phyloP scores from a whole-genome alignment of 2,113 vertebrate species.

The Gymnogyps californianus region DNA sequence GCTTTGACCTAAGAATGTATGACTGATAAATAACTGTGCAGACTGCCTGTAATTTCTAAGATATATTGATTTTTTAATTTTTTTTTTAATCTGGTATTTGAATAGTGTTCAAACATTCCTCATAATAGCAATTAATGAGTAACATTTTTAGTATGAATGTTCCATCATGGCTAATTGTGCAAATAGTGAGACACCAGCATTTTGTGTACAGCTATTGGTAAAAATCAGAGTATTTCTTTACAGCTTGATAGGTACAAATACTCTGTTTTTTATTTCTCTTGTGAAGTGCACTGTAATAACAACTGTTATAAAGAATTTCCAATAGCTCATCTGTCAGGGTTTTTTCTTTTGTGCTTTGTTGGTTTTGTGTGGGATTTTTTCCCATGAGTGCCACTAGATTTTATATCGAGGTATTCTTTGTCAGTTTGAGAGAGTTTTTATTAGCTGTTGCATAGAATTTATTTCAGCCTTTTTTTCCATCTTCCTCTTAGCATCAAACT shows the following conservation, averaged over 20 bases:
- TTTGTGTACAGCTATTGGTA: background rate
- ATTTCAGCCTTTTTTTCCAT: background rate
- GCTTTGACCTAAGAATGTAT: background rate
- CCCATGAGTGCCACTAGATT: background rate
- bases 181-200: background rate
- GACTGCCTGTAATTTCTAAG: background rate
- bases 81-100: background rate
- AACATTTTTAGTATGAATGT: background rate
- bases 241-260: background rate
- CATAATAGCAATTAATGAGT: background rate
- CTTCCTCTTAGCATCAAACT: too few relatives aligned
- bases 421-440: background rate
- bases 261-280: background rate
- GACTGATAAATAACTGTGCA: background rate
- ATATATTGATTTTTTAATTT: background rate
- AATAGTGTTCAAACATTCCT: background rate
- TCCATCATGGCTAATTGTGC: background rate
- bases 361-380: background rate
- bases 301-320: background rate
- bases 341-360: background rate
- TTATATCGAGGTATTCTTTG: background rate
- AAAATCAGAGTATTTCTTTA: background rate
- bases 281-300: background rate
- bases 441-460: background rate
- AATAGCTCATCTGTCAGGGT: background rate